phyloP scores from a whole-genome alignment of 2,797 vertebrate genomes.

The Lacerta viridis region DNA sequence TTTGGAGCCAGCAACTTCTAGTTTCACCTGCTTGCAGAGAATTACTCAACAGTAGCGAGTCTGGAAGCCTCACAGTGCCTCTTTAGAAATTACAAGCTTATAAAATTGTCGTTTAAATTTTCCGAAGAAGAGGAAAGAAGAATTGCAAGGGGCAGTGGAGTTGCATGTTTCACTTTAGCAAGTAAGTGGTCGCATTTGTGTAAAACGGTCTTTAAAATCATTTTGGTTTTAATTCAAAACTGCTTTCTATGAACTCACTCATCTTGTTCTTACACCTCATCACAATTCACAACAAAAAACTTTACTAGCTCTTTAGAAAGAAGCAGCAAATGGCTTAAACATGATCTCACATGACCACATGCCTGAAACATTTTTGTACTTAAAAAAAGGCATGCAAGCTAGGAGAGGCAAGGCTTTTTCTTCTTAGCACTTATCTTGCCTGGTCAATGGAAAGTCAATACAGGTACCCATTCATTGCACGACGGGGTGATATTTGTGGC shows the following conservation, averaged over 20 bases:
- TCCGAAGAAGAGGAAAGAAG: not conserved
- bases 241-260: not conserved
- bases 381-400: too few species aligned
- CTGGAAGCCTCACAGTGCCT: not conserved
- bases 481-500: not conserved
- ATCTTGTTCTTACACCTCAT: not conserved
- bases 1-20: not conserved
- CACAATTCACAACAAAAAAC: not conserved
- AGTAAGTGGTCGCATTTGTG: too few species aligned
- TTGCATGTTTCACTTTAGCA: not conserved
- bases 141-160: not conserved
- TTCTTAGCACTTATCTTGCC: not conserved
- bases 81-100: not conserved
- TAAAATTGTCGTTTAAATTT: not conserved
- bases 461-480: not conserved
- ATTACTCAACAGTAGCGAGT: not conserved
- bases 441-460: not conserved
- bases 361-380: not conserved
- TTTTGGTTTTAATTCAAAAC: constrained; percentile 20
- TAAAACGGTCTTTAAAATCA: not conserved
- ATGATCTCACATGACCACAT: not conserved
- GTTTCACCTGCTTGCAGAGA: not conserved
- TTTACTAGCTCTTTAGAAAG: not conserved
- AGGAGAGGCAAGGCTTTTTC: not conserved
- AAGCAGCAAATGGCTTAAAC: not conserved